A percentile compares a stretch with the other conserved stretches of the same genome.
phyloP scores from a whole-genome alignment of 2,797 vertebrate genomes.

The Miichthys miiuy region DNA sequence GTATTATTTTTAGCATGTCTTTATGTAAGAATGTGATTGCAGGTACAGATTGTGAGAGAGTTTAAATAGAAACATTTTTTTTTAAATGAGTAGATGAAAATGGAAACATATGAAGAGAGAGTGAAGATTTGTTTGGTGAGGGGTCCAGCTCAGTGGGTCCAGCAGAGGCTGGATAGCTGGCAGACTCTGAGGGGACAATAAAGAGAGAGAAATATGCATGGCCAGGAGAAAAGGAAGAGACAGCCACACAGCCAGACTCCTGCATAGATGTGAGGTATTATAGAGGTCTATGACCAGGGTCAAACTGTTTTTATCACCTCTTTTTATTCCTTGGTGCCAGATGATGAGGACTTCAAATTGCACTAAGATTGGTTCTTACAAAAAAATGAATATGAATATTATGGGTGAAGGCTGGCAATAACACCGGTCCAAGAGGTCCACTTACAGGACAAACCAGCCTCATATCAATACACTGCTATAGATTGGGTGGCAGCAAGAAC shows the following conservation, averaged over 20 bases:
- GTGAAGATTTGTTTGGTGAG: background rate
- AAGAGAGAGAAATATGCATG: constrained; percentile 39
- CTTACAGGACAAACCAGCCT: constrained; percentile 73
- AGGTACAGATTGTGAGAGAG: background rate
- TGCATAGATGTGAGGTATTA: constrained; percentile 25
- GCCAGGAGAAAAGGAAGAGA: constrained; percentile 24
- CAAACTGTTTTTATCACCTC: constrained; percentile 64
- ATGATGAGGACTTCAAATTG: constrained; percentile 70
- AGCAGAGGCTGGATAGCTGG: constrained; percentile 17
- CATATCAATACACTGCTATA: constrained; percentile 60
- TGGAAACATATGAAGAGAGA: constrained; percentile 2
- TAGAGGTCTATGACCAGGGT: constrained; percentile 55
- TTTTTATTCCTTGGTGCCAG: constrained; percentile 61
- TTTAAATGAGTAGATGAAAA: background rate
- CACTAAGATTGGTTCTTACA: constrained; percentile 67
- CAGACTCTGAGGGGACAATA: constrained; percentile 19
- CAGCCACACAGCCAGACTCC: constrained; percentile 16
- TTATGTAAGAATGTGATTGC: background rate
- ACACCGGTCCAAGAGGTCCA: constrained; percentile 51
- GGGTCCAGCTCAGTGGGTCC: background rate
- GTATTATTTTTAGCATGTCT: background rate
- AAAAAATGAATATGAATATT: constrained; percentile 73
- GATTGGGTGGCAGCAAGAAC: constrained; percentile 51
- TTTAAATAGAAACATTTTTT: background rate
- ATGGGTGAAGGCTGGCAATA: constrained; percentile 59